A percentile compares a stretch with the other conserved stretches of the same genome.
These are phyloP conservation scores for Xanthia icteritia DNA, from an alignment of 2,888 invertebrate species.

Conservation along the genomic window DNA sequence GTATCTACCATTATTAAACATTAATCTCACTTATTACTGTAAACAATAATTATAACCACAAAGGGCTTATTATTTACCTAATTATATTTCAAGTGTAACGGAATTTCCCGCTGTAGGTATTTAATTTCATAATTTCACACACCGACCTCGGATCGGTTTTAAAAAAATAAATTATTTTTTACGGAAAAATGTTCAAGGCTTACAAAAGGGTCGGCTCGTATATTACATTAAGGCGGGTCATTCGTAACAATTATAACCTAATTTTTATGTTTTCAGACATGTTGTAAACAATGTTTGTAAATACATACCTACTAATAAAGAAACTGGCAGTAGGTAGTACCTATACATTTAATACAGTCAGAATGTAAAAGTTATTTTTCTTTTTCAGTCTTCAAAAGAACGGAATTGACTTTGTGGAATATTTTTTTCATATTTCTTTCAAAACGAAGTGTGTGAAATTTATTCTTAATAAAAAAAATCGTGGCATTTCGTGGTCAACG, in stretches of 20 bases:
- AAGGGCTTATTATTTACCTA: slow-evolving; percentile 28
- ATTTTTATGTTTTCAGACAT: slow-evolving; percentile 30
- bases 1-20: not conserved
- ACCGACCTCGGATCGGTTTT: slow-evolving; percentile 24
- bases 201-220: slow-evolving; percentile 49
- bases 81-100: slow-evolving; percentile 22
- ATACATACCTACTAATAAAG: not conserved
- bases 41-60: slow-evolving; percentile 20
- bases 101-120: slow-evolving; percentile 12
- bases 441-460: not conserved
- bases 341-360: not conserved
- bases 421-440: not conserved
- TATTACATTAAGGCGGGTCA: slow-evolving; percentile 54
- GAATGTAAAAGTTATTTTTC: not conserved
- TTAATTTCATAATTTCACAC: slow-evolving; percentile 35
- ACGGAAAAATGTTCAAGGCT: slow-evolving; percentile 37
- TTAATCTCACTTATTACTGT: slow-evolving; percentile 14
- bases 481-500: not conserved
- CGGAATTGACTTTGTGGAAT: not conserved
- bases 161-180: slow-evolving; percentile 32
- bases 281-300: slow-evolving; percentile 30
- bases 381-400: not conserved
- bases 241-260: slow-evolving; percentile 64
- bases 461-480: slow-evolving; percentile 6
- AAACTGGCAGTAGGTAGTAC: not conserved